These are phyloP conservation scores for Danaus melanippus DNA, from an alignment of 1,140 invertebrate genomes.

Conservation along the genomic window DNA sequence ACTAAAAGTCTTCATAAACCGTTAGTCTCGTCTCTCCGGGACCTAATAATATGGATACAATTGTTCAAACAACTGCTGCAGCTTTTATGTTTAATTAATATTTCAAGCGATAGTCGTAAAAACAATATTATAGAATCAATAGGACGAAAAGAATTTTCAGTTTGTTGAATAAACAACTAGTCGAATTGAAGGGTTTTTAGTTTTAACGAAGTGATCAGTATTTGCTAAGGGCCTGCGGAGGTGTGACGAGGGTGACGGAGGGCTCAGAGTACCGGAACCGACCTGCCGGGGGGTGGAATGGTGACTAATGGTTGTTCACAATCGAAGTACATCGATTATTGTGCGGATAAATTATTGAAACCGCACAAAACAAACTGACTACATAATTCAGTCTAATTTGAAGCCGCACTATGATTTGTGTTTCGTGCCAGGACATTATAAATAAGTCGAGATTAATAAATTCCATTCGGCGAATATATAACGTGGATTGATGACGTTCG, in stretches of 20 bases:
- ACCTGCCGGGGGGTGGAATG: no score
- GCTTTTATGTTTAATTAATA: not conserved
- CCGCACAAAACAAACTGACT: conserved; percentile 10
- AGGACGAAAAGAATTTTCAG: no score
- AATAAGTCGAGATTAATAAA: conserved; percentile 22
- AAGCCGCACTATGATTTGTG: conserved; percentile 16
- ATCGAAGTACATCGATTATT: conserved; percentile 6
- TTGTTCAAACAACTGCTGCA: not conserved
- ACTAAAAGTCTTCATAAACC: conserved; percentile 5
- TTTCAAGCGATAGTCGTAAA: no score
- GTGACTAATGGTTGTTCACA: conserved; percentile 10
- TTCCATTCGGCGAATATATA: conserved; percentile 17
- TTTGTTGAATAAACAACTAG: no score
- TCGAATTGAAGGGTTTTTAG: no score
- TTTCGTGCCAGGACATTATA: conserved; percentile 7
- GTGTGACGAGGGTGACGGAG: not conserved
- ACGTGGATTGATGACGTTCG: conserved; percentile 14
- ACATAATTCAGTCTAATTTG: conserved; percentile 21
- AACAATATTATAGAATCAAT: no score
- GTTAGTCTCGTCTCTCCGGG: conserved; percentile 5
- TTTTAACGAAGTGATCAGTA: no score
- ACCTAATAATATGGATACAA: not conserved
- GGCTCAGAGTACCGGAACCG: not conserved
- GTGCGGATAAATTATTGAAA: conserved; percentile 8
- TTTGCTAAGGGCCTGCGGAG: no score